These are phyloP conservation scores for Ciconia nigra DNA, from an alignment of 2,797 vertebrate genomes.

Conservation along the genomic window DNA sequence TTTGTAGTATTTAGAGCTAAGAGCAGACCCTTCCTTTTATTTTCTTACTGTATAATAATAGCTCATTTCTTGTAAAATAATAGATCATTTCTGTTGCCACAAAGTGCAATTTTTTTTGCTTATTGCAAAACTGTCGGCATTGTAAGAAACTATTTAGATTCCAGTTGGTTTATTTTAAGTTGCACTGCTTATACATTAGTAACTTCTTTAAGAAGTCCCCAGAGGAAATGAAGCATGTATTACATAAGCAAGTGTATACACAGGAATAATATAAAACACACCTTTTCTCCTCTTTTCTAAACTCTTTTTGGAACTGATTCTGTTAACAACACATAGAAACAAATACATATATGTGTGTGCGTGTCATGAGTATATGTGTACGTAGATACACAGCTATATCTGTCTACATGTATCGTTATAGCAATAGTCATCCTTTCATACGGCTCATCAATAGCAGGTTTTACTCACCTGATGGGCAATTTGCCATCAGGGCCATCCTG, in stretches of 20 bases:
- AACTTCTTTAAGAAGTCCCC: neutral
- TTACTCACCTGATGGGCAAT: conserved; percentile 74
- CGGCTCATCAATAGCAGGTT: conserved; percentile 62
- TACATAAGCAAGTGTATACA: neutral
- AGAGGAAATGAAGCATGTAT: neutral
- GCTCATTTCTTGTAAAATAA: conserved; percentile 40
- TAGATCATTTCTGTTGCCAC: conserved; percentile 32
- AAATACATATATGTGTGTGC: neutral
- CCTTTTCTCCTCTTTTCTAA: neutral
- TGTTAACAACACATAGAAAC: neutral
- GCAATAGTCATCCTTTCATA: conserved; percentile 50
- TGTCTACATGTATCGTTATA: neutral
- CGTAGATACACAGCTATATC: neutral
- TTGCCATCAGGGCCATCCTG: conserved; percentile 61
- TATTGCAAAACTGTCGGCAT: conserved; percentile 8
- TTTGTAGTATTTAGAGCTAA: neutral
- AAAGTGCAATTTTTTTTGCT: neutral
- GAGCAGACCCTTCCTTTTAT: neutral
- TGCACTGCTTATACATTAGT: neutral
- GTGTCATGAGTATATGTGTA: neutral
- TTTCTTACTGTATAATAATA: conserved; percentile 42
- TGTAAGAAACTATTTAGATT: neutral
- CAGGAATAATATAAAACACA: neutral
- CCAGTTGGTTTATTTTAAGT: conserved; percentile 16
- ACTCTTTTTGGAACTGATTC: neutral